Evolutionary conservation across 2,113 vertebrate species (phyloP), one percentile per base, ranked within the genome.

Genomic region (Antechinus flavipes): DNA sequence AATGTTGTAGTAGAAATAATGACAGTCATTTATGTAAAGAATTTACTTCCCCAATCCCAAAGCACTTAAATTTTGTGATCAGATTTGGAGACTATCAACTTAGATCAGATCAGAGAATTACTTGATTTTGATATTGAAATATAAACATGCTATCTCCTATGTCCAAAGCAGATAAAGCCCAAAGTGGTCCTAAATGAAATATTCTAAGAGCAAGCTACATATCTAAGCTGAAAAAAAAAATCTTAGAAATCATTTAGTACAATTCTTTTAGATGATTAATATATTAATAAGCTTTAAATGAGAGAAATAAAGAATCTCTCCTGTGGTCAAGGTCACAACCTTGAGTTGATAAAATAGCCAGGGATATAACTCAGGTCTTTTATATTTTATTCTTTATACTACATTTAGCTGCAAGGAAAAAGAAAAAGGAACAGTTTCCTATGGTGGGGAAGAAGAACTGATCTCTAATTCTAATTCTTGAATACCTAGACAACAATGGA

Each of bases 1-100:
- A 68, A 91, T 94, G 54, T 90, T 90, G 46, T 92, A 42, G 89
- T 47, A 94, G 94, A 94, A 97, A 96, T 95, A 68, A 93, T 56
- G 96, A 92, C 11, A 94, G 55, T 84, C 91, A 90, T 52, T 97
- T 95, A 58, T 19, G 90, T 49, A 8, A 22, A 55, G 6, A n/a
- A 26, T 96, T 91, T 95, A 94, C n/a, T 92, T 92, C 26, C 68
- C 1, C 90, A 91, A 90, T 91, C 2, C 47, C 91, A 91, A 97
- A 89, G 56, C 89, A 54, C 12, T 91, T 96, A 95, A 56, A 58
- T 49, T 56, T 84, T 93, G 24, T 42, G 25, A 89, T 94, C 61
- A 94, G 76, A 93, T 49, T 30, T 89, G 47, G 26, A 91, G 42
- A 89, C n/a, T 84, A 23, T 42, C 68, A 23, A 42, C 90, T 95